Base-by-base conservation (phyloP, 2,113 vertebrate species). In the Misgurnus anguillicaudatus region DNA sequence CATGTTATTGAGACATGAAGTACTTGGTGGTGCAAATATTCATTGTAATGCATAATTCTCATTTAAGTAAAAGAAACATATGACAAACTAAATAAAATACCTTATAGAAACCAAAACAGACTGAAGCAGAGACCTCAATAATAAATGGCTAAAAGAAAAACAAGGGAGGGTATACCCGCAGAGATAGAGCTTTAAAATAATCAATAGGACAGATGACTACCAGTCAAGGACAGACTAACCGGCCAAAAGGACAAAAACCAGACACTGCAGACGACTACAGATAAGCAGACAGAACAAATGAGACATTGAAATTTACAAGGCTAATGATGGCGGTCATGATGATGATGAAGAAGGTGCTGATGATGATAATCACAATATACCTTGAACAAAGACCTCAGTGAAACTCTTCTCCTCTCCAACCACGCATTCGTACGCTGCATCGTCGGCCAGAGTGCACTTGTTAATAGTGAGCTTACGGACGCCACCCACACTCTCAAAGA, bases 331-430 rank as follows among this genome's bases (percentile, higher is more conserved):
- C 38, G 53, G 16, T 31, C 24, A 31, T 31, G 24, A 66, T 48
- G 57, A 17, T 53, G 19, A 51, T 67, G 70, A 75, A 42, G 24
- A 64, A 21, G 48, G 17, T 67, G 36, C 51, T 38, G 24, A 21
- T 58, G 39, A 42, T 9, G 47, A 45, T 60, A 31, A 42, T 48
- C 48, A 62, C 47, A 51, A 79, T 80, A 77, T 87, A 96, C 96
- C 96, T 93, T 90, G 96, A 82, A 97, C 93, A 5, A 96, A 96
- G 81, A 97, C 83, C 85, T 97, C 95, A 0, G 95, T 95, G 90
- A 90, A 92, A 82, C 90, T 87, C 82, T 94, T 96, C 85, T 97
- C 95, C 0, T 96, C 95, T 1, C 90, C 93, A 1, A 95, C 87
- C 1, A 92, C 87, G 9, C 93, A 96, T 85, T 97, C 95, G 3